Conservation (phyloP, 2,888 invertebrate species). For the Autographa pulchrina region DNA sequence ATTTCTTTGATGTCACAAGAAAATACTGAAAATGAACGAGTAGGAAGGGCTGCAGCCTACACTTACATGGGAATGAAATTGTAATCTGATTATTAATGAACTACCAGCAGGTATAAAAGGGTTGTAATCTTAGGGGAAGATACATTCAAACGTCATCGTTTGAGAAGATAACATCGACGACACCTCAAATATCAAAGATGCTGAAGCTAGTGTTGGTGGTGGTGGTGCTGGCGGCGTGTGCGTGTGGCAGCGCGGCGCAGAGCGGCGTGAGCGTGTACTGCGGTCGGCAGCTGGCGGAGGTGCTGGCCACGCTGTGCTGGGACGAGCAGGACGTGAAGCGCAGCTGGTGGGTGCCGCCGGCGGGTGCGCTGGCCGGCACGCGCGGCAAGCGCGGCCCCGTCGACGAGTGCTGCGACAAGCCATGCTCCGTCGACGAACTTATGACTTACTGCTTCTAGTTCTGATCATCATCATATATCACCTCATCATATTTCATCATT, state of each 20-base stretch:
- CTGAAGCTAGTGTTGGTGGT: conserved; percentile 26
- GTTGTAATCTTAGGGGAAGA: neutral
- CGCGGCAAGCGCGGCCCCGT: conserved; percentile 57
- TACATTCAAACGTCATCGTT: conserved; percentile 29
- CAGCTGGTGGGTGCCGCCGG: conserved; percentile 19
- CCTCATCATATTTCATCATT: neutral
- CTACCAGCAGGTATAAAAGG: conserved; percentile 32
- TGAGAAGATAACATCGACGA: conserved; percentile 14
- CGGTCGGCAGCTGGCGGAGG: conserved; percentile 35
- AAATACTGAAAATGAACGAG: neutral
- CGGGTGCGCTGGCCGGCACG: conserved; percentile 27
- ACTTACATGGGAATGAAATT: neutral
- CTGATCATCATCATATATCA: neutral
- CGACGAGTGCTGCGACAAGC: conserved; percentile 65
- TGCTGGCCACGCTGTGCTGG: conserved; percentile 36
- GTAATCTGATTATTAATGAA: conserved; percentile 33
- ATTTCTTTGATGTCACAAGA: no score
- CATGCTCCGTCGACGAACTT: conserved; percentile 61
- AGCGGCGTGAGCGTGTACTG: conserved; percentile 34
- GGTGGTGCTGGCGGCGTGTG: conserved; percentile 18
- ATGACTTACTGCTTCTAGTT: conserved; percentile 52
- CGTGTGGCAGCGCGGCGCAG: conserved; percentile 6
- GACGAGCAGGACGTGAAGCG: conserved; percentile 31
- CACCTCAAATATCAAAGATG: conserved; percentile 10
- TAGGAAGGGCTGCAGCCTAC: conserved; percentile 25